Conservation (phyloP, 1,140 invertebrate species). For the Cyclargus thomasi region DNA sequence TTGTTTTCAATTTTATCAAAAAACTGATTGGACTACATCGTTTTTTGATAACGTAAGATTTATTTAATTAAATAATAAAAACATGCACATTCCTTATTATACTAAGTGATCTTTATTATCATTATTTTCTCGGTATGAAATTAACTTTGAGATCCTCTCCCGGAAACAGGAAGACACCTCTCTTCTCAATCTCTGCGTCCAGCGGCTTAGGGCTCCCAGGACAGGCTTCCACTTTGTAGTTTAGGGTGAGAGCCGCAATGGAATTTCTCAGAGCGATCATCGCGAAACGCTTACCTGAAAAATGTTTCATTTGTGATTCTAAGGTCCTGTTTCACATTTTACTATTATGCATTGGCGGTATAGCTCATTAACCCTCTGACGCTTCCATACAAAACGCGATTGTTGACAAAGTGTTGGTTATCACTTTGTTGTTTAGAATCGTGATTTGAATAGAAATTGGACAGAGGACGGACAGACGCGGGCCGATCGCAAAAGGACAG, state of each 20-base stretch:
- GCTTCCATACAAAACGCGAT: too few relatives aligned
- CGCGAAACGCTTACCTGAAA: constrained; percentile 35
- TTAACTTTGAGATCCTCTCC: constrained; percentile 5
- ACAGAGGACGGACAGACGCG: too few relatives aligned
- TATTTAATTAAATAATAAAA: background rate
- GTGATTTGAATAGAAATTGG: too few relatives aligned
- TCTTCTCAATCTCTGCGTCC: constrained; percentile 27
- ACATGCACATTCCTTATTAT: too few relatives aligned
- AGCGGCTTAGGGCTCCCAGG: constrained; percentile 25
- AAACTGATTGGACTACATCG: too few relatives aligned
- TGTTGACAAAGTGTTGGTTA: too few relatives aligned
- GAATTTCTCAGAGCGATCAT: constrained; percentile 24
- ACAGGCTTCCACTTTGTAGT: constrained; percentile 27
- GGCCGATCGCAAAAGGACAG: too few relatives aligned
- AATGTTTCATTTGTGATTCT: background rate
- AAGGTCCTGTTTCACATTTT: too few relatives aligned
- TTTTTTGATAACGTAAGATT: too few relatives aligned
- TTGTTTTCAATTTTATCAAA: too few relatives aligned
- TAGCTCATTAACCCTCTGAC: too few relatives aligned
- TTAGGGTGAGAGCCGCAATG: constrained; percentile 26
- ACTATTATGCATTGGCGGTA: background rate
- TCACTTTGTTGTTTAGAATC: too few relatives aligned
- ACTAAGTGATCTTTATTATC: background rate
- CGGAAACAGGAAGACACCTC: constrained; percentile 1
- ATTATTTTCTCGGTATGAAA: background rate